These are phyloP conservation scores for Mactromeris polynyma DNA, from an alignment of 2,888 invertebrate species.

Conservation along the genomic window DNA sequence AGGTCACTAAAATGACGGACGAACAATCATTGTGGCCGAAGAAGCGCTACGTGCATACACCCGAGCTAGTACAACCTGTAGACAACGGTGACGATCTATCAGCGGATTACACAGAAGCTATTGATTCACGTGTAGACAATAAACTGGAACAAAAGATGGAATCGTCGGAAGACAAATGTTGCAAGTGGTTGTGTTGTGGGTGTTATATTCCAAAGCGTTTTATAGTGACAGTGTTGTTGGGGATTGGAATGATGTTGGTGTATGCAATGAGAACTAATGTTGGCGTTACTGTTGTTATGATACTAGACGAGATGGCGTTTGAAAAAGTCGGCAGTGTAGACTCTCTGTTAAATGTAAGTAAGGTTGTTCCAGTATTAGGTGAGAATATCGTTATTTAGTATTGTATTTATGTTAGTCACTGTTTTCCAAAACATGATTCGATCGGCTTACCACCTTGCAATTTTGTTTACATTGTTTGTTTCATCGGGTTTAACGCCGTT, in stretches of 20 bases:
- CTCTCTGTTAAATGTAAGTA: slow-evolving; percentile 65
- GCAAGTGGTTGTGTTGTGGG: neutral
- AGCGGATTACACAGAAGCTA: neutral
- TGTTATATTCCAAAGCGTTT: slow-evolving; percentile 78
- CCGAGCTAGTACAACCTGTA: neutral
- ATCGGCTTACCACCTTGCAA: too few species aligned
- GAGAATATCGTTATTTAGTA: too few species aligned
- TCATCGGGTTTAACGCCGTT: too few species aligned
- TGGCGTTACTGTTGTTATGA: slow-evolving; percentile 84
- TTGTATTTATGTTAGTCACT: too few species aligned
- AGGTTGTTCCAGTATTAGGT: too few species aligned
- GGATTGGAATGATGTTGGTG: slow-evolving; percentile 83
- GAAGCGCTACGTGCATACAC: slow-evolving; percentile 4
- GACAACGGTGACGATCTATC: neutral
- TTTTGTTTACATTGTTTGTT: too few species aligned
- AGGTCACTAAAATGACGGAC: neutral
- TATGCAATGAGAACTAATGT: slow-evolving; percentile 86
- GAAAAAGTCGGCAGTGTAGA: slow-evolving; percentile 76
- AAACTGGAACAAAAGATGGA: neutral
- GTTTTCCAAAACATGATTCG: too few species aligned
- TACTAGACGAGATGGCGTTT: slow-evolving; percentile 78
- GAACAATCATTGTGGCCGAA: slow-evolving; percentile 22
- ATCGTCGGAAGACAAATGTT: neutral
- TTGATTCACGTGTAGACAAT: neutral
- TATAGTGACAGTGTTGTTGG: slow-evolving; percentile 75